These are phyloP conservation scores for Drosophila obscura DNA, from an alignment of 1,140 invertebrate species.

Conservation along the genomic window DNA sequence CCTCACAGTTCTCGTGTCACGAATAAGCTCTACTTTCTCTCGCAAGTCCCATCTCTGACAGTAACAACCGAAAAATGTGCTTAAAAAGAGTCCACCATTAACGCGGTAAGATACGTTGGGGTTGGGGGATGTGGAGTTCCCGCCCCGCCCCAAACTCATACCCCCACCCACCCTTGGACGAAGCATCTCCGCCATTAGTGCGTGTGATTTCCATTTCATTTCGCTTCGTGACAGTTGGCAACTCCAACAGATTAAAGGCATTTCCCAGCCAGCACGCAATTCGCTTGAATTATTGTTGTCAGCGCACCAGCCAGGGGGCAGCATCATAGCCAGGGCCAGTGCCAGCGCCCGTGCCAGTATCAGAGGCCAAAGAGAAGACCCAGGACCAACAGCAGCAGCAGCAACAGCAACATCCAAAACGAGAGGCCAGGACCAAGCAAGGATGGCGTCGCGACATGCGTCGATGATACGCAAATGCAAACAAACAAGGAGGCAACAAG, in stretches of 20 bases:
- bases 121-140: no score
- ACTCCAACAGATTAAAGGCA: slow-evolving; percentile 83
- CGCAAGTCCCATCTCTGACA: background rate
- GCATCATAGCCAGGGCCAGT: slow-evolving; percentile 26
- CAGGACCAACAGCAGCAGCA: slow-evolving; percentile 22
- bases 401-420: slow-evolving; percentile 24
- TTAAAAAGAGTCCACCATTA: slow-evolving; percentile 37
- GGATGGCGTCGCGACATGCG: slow-evolving; percentile 73
- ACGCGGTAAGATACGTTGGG: slow-evolving; percentile 1
- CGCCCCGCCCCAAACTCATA: background rate
- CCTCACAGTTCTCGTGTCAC: background rate
- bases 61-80: slow-evolving; percentile 10
- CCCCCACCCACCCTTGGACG: background rate
- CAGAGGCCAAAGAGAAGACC: slow-evolving; percentile 1
- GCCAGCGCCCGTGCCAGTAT: no score
- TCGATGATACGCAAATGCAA: slow-evolving; percentile 82
- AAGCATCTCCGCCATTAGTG: slow-evolving; percentile 68
- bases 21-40: background rate
- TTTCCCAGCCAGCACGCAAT: slow-evolving; percentile 78
- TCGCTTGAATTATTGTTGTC: slow-evolving; percentile 80
- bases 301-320: slow-evolving; percentile 54
- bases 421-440: slow-evolving; percentile 29
- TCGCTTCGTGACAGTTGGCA: slow-evolving; percentile 83
- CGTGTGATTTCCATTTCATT: slow-evolving; percentile 83
- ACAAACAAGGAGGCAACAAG: slow-evolving; percentile 61